Conservation (phyloP, 2,888 invertebrate species). For the Cephus sareptanus region DNA sequence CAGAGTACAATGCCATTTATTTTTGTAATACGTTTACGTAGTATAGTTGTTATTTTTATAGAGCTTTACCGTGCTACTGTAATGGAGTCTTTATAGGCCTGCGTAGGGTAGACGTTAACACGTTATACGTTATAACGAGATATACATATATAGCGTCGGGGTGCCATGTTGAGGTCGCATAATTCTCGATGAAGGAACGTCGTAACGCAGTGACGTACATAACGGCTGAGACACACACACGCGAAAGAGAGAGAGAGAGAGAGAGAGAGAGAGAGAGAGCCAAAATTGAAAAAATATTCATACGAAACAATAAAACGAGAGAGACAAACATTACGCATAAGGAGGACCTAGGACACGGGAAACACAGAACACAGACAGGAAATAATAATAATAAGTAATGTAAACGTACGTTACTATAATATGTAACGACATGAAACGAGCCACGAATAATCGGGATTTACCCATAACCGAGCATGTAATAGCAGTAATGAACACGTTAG, state of each 20-base stretch:
- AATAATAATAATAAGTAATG: slow-evolving; percentile 21
- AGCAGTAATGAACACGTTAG: slow-evolving; percentile 19
- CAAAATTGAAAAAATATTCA: background rate
- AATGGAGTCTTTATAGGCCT: slow-evolving; percentile 64
- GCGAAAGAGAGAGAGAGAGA: background rate
- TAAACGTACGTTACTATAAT: slow-evolving; percentile 13
- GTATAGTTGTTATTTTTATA: slow-evolving; percentile 62
- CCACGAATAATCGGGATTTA: background rate
- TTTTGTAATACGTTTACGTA: slow-evolving; percentile 66
- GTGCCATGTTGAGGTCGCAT: slow-evolving; percentile 21
- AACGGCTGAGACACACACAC: background rate
- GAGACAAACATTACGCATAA: slow-evolving; percentile 18
- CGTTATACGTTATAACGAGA: slow-evolving; percentile 14
- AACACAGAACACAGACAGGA: background rate
- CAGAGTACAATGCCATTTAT: slow-evolving; percentile 66
- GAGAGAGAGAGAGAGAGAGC: slow-evolving; percentile 3
- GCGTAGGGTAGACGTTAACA: slow-evolving; percentile 43
- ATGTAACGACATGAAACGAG: slow-evolving; percentile 23
- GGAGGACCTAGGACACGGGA: slow-evolving; percentile 27
- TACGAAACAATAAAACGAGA: background rate
- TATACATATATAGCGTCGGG: slow-evolving; percentile 30
- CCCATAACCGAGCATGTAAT: background rate
- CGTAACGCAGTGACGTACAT: slow-evolving; percentile 12
- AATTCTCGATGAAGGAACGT: slow-evolving; percentile 18
- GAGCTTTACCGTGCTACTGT: slow-evolving; percentile 61